Base-by-base conservation (phyloP, 2,888 invertebrate genomes). In the Tuberolachnus salignus region DNA sequence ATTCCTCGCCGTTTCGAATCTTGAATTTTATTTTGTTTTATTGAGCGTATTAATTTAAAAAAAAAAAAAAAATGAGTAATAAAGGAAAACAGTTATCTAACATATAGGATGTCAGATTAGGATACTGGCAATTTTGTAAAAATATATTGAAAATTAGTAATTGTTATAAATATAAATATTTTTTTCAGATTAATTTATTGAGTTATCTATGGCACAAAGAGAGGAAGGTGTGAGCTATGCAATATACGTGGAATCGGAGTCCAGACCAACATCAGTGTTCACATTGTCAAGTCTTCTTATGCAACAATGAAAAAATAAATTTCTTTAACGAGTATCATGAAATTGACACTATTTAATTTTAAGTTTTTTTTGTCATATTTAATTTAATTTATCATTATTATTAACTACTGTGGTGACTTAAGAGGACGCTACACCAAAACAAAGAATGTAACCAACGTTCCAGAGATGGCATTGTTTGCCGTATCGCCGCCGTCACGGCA, bases 101-200 rank as follows among this genome's bases (percentile, higher is more conserved):
- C 46, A 46, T 23, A 21, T 21, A 46, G 21, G 23, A 46, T 46
- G 64, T 64, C 23, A 64, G 46, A 64, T 64, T 64, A 46, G 46
- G 64, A 46, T 46, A 64, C 46, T 46, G 21, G 64, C 46, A 64
- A n/a, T 44, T 46, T 26, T 21, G n/a, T 34, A 46, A 64, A 46
- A 21, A 46, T 46, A 14, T 10, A 23, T 64, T 64, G 4, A 46
- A 26, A 44, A 46, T 23, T 64, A 44, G 42, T 23, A 46, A 46
- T 53, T 53, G 46, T 64, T 3, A 64, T 44, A 46, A 46, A 64
- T n/a, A 44, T 16, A 64, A 46, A 46, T 64, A 46, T 64, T 64
- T 64, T 64, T 64, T 64, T n/a, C n/a, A 64, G 64, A 64, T 21
- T 44, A 21, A 69, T 53, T 69, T 53, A 69, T 53, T 69, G 67